Evolutionary conservation across 1,140 invertebrate species (phyloP), one percentile per base, ranked within the genome.

Genomic region (Asobara japonica): DNA sequence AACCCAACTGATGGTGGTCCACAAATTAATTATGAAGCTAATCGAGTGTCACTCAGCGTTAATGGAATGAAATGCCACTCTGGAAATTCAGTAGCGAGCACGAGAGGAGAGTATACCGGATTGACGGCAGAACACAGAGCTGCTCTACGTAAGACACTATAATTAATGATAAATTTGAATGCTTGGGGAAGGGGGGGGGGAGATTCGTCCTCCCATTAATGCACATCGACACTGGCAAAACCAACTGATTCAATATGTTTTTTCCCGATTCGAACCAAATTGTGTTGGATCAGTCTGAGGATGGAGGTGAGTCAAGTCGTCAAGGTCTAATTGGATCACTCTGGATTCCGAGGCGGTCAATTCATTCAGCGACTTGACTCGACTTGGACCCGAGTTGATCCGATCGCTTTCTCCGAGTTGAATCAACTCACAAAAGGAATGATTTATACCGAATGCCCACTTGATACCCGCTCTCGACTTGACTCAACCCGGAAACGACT

Each of bases 11-110:
- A 33, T 18, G 27, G 66, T 56, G 29, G 33, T 56, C 66, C 48
- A 36, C 60, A 70, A 70, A 70, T 70, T 70, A 70, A 70, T 70
- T 70, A 70, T 41, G 31, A 41, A 16, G 51, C 22, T 69, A 70
- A 61, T 70, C 31, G 68, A 70, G 56, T 70, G 56, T 36, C 60
- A 70, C 51, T 70, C 68, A 31, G 38, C 8, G 33, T 29, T 62
- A 62, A 70, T 38, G 16, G 13, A 70, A 70, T 38, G 60, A 38
- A 22, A 25, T 11, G 13, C 38, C 22, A 65, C 30, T 25, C 33
- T 1, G 31, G 25, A 65, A 65, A 65, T 65, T 25, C 33, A 65
- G 33, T 65, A 65, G 33, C 20, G 33, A 13, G 33, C 11, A 38
- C 25, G 33, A 38, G 16, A 64, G 13, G 31, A 38, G 33, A 65